phyloP scores from a whole-genome alignment of 2,797 vertebrate genomes.

The Rhynchotus rufescens region DNA sequence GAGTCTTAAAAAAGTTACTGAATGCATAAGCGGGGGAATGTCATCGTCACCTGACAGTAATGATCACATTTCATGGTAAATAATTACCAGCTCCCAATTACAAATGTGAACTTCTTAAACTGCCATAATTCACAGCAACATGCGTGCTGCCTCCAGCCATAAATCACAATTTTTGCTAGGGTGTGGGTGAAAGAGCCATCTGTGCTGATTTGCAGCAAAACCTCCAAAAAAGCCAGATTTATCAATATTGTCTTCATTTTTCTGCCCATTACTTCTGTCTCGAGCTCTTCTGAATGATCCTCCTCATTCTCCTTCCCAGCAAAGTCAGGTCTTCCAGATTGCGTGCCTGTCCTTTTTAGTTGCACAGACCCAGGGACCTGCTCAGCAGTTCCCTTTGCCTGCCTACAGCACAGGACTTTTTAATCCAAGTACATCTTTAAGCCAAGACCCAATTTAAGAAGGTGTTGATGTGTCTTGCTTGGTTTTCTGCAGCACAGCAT shows the following conservation, averaged over 20 bases:
- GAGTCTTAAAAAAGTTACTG: constrained; percentile 18
- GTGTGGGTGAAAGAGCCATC: constrained; percentile 27
- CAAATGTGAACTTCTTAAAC: constrained; percentile 24
- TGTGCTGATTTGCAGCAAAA: constrained; percentile 14
- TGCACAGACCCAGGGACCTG: neutral
- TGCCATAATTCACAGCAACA: constrained; percentile 21
- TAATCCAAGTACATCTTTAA: neutral
- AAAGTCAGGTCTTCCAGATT: neutral
- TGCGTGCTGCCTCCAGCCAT: constrained; percentile 5
- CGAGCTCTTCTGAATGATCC: neutral
- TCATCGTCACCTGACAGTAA: constrained; percentile 50
- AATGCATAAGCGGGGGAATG: constrained; percentile 5
- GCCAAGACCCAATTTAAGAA: neutral
- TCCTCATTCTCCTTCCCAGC: neutral
- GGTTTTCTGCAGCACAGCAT: neutral
- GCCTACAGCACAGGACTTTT: neutral
- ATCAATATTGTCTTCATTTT: neutral
- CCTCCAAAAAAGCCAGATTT: neutral
- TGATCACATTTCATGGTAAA: constrained; percentile 35
- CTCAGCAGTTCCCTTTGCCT: neutral
- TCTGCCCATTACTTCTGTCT: neutral
- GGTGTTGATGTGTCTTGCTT: neutral
- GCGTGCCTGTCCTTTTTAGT: neutral
- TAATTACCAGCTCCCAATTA: constrained; percentile 10
- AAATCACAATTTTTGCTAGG: constrained; percentile 15